Conservation (phyloP, 2,797 vertebrate genomes). For the Menidia menidia region DNA sequence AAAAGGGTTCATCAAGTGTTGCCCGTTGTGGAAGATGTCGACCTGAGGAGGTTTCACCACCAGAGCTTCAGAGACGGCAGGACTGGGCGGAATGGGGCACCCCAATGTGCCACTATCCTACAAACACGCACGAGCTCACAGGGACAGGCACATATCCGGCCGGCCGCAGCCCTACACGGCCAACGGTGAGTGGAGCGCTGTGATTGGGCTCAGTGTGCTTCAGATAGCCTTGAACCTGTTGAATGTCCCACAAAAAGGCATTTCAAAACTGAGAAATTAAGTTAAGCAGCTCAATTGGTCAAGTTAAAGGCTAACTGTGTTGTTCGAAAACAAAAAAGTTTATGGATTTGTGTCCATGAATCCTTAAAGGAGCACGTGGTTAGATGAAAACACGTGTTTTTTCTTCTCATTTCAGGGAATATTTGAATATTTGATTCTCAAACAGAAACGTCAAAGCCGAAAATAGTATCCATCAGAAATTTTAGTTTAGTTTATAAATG, state of each 20-base stretch:
- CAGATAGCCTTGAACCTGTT: neutral
- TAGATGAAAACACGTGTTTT: no score
- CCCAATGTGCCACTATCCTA: slow-evolving; percentile 34
- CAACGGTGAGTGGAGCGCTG: slow-evolving; percentile 66
- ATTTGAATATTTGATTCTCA: no score
- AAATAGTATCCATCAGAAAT: no score
- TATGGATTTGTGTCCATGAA: no score
- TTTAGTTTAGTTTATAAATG: no score
- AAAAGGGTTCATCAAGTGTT: neutral
- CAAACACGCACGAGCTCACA: slow-evolving; percentile 37
- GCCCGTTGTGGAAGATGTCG: slow-evolving; percentile 6
- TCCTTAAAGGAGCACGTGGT: no score
- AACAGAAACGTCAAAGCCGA: no score
- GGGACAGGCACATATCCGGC: slow-evolving; percentile 50
- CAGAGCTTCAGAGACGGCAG: slow-evolving; percentile 3
- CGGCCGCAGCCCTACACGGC: slow-evolving; percentile 44
- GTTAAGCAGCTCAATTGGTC: neutral
- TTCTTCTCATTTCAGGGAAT: no score
- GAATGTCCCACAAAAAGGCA: neutral
- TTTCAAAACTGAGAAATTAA: neutral
- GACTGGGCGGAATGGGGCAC: slow-evolving; percentile 60
- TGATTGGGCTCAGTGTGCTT: no score
- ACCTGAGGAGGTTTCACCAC: slow-evolving; percentile 20
- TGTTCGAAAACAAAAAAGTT: neutral
- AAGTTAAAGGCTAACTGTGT: neutral